Evolutionary conservation across 2,797 vertebrate genomes (phyloP).

Genomic region (Xenentodon cancila): DNA sequence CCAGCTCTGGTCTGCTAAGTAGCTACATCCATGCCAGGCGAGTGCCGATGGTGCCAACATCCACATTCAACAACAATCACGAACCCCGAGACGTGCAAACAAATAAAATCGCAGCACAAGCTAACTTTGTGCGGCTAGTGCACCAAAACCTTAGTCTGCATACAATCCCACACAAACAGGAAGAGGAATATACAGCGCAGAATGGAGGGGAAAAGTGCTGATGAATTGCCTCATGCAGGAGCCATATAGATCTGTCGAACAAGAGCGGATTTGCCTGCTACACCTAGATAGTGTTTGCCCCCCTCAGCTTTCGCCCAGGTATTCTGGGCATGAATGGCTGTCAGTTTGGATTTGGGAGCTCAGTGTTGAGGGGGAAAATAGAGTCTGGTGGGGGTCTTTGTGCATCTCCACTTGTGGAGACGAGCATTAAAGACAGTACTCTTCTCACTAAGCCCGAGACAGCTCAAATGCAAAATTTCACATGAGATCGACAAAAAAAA

Average conservation of each 20-base stretch:
- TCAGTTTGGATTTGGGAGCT: slow-evolving; percentile 85
- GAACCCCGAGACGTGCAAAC: slow-evolving; percentile 63
- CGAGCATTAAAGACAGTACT: slow-evolving; percentile 59
- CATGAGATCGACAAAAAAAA: slow-evolving; percentile 26
- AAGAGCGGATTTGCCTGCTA: slow-evolving; percentile 83
- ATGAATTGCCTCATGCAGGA: slow-evolving; percentile 68
- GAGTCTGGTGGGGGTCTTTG: slow-evolving; percentile 81
- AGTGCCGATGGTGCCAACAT: slow-evolving; percentile 59
- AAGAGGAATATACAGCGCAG: slow-evolving; percentile 40
- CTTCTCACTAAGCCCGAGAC: slow-evolving; percentile 52
- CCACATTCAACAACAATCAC: slow-evolving; percentile 65
- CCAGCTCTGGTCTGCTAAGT: slow-evolving; percentile 74
- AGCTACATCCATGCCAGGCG: slow-evolving; percentile 70
- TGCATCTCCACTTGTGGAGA: slow-evolving; percentile 78
- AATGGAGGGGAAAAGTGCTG: slow-evolving; percentile 71
- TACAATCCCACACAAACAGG: slow-evolving; percentile 47
- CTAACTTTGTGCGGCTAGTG: slow-evolving; percentile 60
- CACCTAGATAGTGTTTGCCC: slow-evolving; percentile 78
- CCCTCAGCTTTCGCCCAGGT: slow-evolving; percentile 78
- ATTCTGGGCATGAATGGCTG: slow-evolving; percentile 84
- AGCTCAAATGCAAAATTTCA: slow-evolving; percentile 44
- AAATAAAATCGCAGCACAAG: slow-evolving; percentile 75
- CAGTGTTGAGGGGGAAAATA: slow-evolving; percentile 76
- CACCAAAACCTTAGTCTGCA: slow-evolving; percentile 49
- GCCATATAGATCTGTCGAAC: slow-evolving; percentile 71